A percentile compares a stretch with the other conserved stretches of the same genome.
Conservation (phyloP, 2,888 invertebrate species). For the Leptopterna dolabrata region DNA sequence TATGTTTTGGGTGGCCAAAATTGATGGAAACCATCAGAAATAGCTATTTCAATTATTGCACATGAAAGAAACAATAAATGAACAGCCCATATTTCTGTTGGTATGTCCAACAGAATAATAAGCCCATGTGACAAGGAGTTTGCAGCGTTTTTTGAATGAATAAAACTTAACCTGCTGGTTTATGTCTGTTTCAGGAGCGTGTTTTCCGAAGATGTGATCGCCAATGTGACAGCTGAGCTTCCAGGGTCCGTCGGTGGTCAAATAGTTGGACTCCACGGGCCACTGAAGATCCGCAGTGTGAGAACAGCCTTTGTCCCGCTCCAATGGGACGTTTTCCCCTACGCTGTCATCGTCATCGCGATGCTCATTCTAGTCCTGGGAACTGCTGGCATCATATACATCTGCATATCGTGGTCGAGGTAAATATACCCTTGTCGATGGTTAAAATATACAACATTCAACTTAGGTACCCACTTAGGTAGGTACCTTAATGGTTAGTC, state of each 20-base stretch:
- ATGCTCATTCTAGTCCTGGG: constrained; percentile 90
- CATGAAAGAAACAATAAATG: too few species aligned
- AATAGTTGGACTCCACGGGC: constrained; percentile 70
- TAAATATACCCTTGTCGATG: too few species aligned
- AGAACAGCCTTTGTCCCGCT: constrained; percentile 69
- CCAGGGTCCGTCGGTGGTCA: constrained; percentile 52
- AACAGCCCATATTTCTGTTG: too few species aligned
- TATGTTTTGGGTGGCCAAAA: too few species aligned
- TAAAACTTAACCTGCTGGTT: neutral
- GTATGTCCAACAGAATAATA: too few species aligned
- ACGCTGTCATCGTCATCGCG: constrained; percentile 88
- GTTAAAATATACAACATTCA: neutral
- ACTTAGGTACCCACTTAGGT: neutral
- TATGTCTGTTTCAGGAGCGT: constrained; percentile 69
- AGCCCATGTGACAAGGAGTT: too few species aligned
- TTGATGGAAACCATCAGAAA: too few species aligned
- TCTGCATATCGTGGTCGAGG: constrained; percentile 95
- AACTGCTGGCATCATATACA: constrained; percentile 89
- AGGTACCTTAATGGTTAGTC: too few species aligned
- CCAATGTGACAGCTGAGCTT: constrained; percentile 72
- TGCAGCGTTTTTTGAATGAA: too few species aligned
- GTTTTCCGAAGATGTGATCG: constrained; percentile 74
- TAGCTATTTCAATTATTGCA: too few species aligned
- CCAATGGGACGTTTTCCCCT: constrained; percentile 83
- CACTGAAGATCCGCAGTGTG: constrained; percentile 68